Base-by-base conservation (phyloP, 2,888 invertebrate species). In the Philereme transversata region DNA sequence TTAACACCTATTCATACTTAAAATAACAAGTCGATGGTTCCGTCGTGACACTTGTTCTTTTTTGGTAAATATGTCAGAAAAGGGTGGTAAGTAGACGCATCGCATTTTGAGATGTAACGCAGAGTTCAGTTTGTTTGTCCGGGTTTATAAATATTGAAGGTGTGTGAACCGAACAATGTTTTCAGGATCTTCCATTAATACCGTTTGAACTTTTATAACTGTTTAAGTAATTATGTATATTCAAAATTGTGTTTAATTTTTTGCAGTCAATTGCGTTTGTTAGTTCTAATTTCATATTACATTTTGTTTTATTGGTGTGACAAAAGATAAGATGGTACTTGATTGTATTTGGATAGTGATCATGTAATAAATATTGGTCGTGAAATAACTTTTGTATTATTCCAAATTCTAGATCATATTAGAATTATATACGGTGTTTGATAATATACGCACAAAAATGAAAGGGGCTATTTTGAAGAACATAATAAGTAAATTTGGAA, bases 131-230 rank as follows among this genome's bases (percentile, higher is more conserved):
- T 38, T n/a, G 11, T 38, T 54, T 5, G 49, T 40, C 41, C 45
- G n/a, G 35, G 8, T 78, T 67, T 75, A 69, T 67, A 67, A 64
- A 53, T 65, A 40, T 40, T 40, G 0, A 40, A 70, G 6, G 40
- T 71, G 75, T 73, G 75, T 78, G 70, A 78, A 75, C 74, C 58
- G 62, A 71, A 74, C 70, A 69, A 75, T 74, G 72, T 66, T 76
- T 75, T 82, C 83, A 83, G 84, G 85, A 90, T 90, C 91, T 91
- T 90, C 91, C 90, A 86, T 74, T 80, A 86, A 79, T 83, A 86
- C 87, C 86, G 86, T 83, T 22, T 22, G 22, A 22, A 3, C 22
- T 22, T 1, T 82, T 75, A n/a, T n/a, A n/a, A n/a, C n/a, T n/a
- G n/a, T n/a, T 61, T 64, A 56, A 73, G 78, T 76, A 56, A 73